Evolutionary conservation across 2,113 vertebrate species (phyloP).

Genomic region (Callocephalon fimbriatum): DNA sequence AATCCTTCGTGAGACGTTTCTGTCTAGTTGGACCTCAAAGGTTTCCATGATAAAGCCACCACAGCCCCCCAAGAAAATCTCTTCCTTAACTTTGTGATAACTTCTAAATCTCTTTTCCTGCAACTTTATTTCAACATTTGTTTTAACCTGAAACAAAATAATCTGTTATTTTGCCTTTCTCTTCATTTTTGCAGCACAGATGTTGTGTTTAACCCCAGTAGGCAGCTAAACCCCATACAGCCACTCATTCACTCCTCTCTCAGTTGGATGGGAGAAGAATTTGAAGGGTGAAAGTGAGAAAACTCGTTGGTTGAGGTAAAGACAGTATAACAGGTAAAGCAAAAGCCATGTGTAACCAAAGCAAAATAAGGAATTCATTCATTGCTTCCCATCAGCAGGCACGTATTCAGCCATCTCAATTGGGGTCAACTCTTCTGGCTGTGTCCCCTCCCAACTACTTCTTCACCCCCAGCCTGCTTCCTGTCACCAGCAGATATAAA

Average conservation of each 20-base stretch:
- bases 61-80: rapidly evolving
- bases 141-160: background rate
- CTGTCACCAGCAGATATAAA: background rate
- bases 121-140: background rate
- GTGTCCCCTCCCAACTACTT: background rate
- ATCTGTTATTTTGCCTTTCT: background rate
- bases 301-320: background rate
- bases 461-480: background rate
- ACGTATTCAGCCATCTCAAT: background rate
- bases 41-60: background rate
- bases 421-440: background rate
- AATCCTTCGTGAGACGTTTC: background rate
- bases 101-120: background rate
- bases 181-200: background rate
- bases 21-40: background rate
- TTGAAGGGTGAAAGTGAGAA: background rate
- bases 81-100: background rate
- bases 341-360: background rate
- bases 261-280: background rate
- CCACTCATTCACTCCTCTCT: rapidly evolving
- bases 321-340: background rate
- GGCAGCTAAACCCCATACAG: background rate
- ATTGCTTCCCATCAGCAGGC: background rate
- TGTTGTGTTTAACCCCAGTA: background rate
- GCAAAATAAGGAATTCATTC: background rate